Conservation (phyloP, 2,888 invertebrate genomes). For the Enoplolaimus lenunculus region DNA sequence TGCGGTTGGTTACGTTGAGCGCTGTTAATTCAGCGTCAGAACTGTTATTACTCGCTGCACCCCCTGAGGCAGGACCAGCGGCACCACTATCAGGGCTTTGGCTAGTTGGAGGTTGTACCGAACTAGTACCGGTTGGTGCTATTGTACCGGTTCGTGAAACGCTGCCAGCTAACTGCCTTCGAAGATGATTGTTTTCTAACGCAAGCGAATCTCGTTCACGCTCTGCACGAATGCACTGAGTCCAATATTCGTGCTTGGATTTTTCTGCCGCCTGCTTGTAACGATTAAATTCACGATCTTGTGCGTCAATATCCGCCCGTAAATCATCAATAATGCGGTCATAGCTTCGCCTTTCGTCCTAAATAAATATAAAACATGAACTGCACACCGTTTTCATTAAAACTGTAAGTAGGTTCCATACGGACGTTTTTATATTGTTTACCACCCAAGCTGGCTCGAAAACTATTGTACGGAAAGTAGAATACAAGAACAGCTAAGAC, state of each 20-base stretch:
- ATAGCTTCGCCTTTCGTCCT: constrained; percentile 1
- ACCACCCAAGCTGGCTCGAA: too few species aligned
- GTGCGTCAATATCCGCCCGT: neutral
- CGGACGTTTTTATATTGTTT: too few species aligned
- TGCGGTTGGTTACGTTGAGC: neutral
- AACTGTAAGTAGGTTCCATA: too few species aligned
- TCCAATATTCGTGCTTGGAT: constrained; percentile 8
- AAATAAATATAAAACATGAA: neutral
- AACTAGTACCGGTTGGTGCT: too few species aligned
- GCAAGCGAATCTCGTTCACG: constrained; percentile 9
- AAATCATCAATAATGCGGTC: constrained; percentile 11
- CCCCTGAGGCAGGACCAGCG: neutral
- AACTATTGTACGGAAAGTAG: too few species aligned
- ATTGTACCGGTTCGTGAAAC: too few species aligned
- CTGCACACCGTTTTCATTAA: too few species aligned
- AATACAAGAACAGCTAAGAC: too few species aligned
- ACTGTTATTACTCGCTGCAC: constrained; percentile 6
- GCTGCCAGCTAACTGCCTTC: neutral
- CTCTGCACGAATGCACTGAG: neutral
- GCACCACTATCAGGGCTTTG: neutral
- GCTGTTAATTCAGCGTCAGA: constrained; percentile 18
- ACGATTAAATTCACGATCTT: neutral
- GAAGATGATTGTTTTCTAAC: neutral
- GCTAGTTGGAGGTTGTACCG: neutral
- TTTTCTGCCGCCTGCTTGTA: constrained; percentile 1